These are phyloP conservation scores for Pavo muticus DNA, from an alignment of 2,113 vertebrate species.

Conservation along the genomic window DNA sequence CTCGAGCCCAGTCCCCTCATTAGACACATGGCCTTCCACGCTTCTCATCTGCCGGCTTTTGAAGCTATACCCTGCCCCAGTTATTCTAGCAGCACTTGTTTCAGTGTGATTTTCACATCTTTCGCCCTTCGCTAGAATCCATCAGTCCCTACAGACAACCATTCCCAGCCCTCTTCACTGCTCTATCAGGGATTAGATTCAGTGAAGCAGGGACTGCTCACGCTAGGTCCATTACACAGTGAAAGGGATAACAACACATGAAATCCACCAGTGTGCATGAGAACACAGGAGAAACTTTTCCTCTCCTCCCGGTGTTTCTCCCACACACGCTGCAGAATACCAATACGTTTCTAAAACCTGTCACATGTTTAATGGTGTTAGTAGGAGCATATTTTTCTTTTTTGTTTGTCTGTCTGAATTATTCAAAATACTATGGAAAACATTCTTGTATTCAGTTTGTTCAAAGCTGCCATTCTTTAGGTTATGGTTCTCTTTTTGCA, in stretches of 20 bases:
- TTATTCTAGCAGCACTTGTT: background rate
- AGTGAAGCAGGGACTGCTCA: background rate
- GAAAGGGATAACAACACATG: background rate
- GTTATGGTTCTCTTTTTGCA: background rate
- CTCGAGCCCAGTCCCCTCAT: background rate
- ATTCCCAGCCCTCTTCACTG: background rate
- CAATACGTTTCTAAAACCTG: background rate
- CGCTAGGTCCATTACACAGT: accelerated
- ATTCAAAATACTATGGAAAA: background rate
- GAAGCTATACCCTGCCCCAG: background rate
- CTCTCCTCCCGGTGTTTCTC: background rate
- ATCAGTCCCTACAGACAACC: accelerated
- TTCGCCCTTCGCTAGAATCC: background rate
- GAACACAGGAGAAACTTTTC: background rate
- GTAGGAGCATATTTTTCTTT: background rate
- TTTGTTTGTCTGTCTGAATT: accelerated
- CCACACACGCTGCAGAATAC: background rate
- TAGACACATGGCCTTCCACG: background rate
- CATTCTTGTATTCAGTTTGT: background rate
- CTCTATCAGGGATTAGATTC: background rate
- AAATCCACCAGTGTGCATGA: background rate
- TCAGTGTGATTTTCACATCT: accelerated
- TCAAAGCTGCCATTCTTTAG: background rate
- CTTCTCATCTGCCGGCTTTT: background rate
- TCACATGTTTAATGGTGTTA: background rate